These are phyloP conservation scores for Monochamus saltuarius DNA, from an alignment of 1,140 invertebrate species.

Conservation along the genomic window DNA sequence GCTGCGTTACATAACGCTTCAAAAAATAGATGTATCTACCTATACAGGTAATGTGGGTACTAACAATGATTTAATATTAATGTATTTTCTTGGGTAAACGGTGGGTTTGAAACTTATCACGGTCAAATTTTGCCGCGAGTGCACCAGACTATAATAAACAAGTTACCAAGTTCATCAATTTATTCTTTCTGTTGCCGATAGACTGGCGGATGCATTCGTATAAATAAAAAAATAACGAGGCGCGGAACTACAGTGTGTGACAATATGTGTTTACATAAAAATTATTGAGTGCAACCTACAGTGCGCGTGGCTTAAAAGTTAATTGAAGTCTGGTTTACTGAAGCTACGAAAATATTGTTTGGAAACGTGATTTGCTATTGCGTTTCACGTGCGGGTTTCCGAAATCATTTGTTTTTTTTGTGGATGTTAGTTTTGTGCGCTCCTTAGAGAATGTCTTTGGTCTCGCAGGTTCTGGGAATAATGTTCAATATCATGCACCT, in stretches of 20 bases:
- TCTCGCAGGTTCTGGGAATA: constrained; percentile 22
- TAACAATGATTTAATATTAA: too few relatives aligned
- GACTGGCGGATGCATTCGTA: too few relatives aligned
- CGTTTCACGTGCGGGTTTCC: not conserved
- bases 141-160: too few relatives aligned
- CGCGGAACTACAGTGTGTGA: not conserved
- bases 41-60: too few relatives aligned
- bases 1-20: too few relatives aligned
- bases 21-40: too few relatives aligned
- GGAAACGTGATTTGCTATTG: constrained; percentile 1
- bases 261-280: constrained; percentile 7
- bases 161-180: too few relatives aligned
- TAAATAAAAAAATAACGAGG: too few relatives aligned
- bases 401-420: not conserved
- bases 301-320: constrained; percentile 1
- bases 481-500: constrained; percentile 23
- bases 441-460: constrained; percentile 23
- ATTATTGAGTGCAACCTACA: constrained; percentile 1
- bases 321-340: not conserved
- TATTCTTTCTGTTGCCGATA: too few relatives aligned
- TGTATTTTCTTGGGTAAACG: too few relatives aligned
- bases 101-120: too few relatives aligned
- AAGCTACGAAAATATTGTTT: not conserved
- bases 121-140: too few relatives aligned
- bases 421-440: not conserved